These are phyloP conservation scores for Yponomeuta malinellus DNA, from an alignment of 2,888 invertebrate species.

Conservation along the genomic window DNA sequence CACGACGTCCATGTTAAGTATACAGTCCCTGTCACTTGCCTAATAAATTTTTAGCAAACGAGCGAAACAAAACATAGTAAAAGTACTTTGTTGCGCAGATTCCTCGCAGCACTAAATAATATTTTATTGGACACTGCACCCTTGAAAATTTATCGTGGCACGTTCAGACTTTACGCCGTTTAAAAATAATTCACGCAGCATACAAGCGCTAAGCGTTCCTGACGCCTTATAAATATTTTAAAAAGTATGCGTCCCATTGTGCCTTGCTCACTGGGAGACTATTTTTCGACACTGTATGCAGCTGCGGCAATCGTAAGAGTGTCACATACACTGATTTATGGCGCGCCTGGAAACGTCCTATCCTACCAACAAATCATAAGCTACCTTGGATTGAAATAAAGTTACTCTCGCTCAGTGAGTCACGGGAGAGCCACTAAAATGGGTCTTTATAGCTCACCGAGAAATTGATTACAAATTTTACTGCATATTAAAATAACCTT, in stretches of 20 bases:
- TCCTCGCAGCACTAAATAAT: constrained; percentile 18
- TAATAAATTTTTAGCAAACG: constrained; percentile 7
- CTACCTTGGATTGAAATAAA: constrained; percentile 39
- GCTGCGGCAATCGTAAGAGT: constrained; percentile 51
- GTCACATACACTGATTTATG: constrained; percentile 63
- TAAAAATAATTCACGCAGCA: constrained; percentile 23
- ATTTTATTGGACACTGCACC: constrained; percentile 19
- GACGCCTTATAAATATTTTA: constrained; percentile 27
- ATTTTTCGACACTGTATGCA: constrained; percentile 49
- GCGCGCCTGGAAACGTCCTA: constrained; percentile 52
- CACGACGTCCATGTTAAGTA: not conserved
- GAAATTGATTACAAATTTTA: constrained; percentile 71
- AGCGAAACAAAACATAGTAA: constrained; percentile 11
- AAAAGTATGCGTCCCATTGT: constrained; percentile 25
- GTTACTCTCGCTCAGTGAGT: constrained; percentile 43
- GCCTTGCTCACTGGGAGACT: constrained; percentile 35
- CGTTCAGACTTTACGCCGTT: constrained; percentile 22
- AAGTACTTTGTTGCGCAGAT: constrained; percentile 14
- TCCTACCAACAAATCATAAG: constrained; percentile 58
- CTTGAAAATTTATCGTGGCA: constrained; percentile 23
- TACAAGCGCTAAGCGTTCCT: constrained; percentile 19
- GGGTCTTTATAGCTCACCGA: constrained; percentile 56
- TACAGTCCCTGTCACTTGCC: constrained; percentile 5
- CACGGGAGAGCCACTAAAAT: constrained; percentile 52
- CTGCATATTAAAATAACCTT: constrained; percentile 71